These are phyloP conservation scores for Gavialis gangeticus DNA, from an alignment of 2,113 vertebrate genomes.

Conservation along the genomic window DNA sequence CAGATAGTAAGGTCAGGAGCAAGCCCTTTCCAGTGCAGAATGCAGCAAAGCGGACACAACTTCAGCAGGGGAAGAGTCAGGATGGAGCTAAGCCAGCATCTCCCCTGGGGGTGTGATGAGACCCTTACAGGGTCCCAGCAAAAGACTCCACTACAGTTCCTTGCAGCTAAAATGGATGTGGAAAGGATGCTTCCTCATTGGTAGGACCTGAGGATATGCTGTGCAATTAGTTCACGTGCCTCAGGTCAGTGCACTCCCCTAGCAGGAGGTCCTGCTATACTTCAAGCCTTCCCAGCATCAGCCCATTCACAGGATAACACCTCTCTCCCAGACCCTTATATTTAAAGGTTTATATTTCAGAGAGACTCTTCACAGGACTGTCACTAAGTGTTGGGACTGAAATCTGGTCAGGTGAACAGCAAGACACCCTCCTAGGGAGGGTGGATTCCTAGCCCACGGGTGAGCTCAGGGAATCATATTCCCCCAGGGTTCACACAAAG, in stretches of 20 bases:
- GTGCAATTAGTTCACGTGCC: neutral
- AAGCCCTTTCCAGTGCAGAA: neutral
- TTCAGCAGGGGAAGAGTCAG: neutral
- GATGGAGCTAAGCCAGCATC: neutral
- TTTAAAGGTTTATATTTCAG: neutral
- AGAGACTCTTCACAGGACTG: neutral
- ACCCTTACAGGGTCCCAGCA: neutral
- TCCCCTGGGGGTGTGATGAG: neutral
- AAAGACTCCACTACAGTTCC: neutral
- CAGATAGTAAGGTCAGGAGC: neutral
- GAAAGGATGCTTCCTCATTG: neutral
- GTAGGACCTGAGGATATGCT: neutral
- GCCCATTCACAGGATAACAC: neutral
- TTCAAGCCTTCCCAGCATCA: neutral
- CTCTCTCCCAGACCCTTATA: neutral
- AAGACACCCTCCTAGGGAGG: neutral
- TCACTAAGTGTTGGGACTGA: neutral
- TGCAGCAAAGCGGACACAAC: neutral
- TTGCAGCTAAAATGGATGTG: neutral
- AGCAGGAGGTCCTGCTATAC: neutral
- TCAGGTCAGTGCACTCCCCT: neutral
- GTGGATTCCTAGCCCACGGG: neutral
- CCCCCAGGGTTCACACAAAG: neutral
- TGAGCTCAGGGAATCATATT: neutral
- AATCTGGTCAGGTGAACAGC: neutral